Percentiles rank a stretch among this genome's conserved stretches.
Conservation (phyloP, 2,888 invertebrate species). For the Lasioglossum calceatum region DNA sequence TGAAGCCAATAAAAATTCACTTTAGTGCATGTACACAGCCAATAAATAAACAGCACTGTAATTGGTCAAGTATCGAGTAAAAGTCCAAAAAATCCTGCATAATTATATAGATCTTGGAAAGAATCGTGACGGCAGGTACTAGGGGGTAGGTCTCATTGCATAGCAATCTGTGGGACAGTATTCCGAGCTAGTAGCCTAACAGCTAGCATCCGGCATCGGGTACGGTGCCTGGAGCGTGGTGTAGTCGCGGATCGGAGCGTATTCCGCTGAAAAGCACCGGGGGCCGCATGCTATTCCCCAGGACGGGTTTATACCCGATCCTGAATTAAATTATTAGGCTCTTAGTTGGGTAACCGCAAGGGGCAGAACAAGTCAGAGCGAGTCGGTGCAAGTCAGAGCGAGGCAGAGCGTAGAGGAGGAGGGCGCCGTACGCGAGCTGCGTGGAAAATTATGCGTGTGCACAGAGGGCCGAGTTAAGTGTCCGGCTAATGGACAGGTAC, state of each 20-base stretch:
- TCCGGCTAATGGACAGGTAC: constrained; percentile 70
- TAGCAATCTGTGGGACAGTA: neutral
- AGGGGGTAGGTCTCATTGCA: neutral
- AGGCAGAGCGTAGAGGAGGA: neutral
- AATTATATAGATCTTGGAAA: neutral
- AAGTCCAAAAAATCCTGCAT: neutral
- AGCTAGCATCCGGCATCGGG: neutral
- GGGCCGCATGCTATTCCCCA: constrained; percentile 35
- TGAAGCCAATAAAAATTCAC: neutral
- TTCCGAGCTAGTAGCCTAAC: neutral
- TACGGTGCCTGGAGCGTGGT: neutral
- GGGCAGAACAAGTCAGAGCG: neutral
- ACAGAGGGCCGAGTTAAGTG: constrained; percentile 60
- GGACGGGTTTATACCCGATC: constrained; percentile 56
- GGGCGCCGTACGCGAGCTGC: constrained; percentile 31
- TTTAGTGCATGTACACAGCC: too few relatives aligned
- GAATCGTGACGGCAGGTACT: neutral
- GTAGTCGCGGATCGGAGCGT: neutral
- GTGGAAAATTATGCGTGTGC: constrained; percentile 66
- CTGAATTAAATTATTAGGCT: constrained; percentile 67
- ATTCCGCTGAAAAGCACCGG: constrained; percentile 37
- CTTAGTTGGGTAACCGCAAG: constrained; percentile 49
- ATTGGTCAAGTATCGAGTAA: too few relatives aligned
- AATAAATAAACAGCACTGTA: neutral
- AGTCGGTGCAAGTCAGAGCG: neutral